Conservation (phyloP, 2,113 vertebrate species). For the Mungos mungo region DNA sequence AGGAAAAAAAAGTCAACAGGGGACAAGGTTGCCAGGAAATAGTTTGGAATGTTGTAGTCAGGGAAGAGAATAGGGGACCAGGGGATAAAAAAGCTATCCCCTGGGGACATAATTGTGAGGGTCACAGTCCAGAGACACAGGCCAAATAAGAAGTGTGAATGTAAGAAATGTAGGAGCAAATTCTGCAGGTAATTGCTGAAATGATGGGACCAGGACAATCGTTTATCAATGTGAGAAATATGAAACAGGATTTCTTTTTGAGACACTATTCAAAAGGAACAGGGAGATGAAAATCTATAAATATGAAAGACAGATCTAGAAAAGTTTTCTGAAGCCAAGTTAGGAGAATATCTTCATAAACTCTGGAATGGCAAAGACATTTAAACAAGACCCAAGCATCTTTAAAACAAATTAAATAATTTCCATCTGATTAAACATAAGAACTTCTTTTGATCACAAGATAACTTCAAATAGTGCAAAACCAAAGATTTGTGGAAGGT, state of each 20-base stretch:
- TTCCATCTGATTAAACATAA: not conserved
- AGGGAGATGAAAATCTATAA: not conserved
- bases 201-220: not conserved
- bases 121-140: not conserved
- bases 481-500: not conserved
- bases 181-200: not conserved
- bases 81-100: no score
- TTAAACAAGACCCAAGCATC: not conserved
- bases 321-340: not conserved
- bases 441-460: not conserved
- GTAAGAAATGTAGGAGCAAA: not conserved
- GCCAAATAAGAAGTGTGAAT: not conserved
- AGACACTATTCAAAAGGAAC: not conserved
- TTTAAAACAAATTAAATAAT: not conserved
- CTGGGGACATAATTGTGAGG: not conserved
- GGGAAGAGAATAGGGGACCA: not conserved
- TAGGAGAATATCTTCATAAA: not conserved
- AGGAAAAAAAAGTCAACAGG: not conserved
- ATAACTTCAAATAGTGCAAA: not conserved
- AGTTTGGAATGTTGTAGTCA: not conserved
- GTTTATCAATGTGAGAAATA: not conserved
- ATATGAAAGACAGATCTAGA: not conserved
- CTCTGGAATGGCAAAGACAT: not conserved
- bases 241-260: not conserved
- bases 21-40: not conserved